Base-by-base conservation (phyloP, 2,888 invertebrate species). In the Steinernema carpocapsae region DNA sequence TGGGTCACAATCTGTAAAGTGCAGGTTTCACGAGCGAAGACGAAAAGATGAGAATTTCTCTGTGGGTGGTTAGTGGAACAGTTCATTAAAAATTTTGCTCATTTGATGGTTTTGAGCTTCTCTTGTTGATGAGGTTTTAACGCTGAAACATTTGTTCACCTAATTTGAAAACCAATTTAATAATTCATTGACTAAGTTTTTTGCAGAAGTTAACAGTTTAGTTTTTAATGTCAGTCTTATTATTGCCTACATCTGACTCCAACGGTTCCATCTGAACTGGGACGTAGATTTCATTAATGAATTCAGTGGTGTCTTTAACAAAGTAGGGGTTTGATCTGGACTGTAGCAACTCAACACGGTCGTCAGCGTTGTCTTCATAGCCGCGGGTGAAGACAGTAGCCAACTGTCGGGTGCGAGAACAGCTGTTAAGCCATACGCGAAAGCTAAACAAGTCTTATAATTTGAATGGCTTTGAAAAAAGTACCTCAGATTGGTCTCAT, bases 401-500 rank as follows among this genome's bases (percentile, higher is more conserved):
- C 3, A 64, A 64, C 32, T 64, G 32, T 17, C 29, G 32, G 37
- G 64, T 64, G 1, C 64, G 64, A n/a, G 17, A 17, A 64, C 32
- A 64, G 64, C 64, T 64, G 32, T 14, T 32, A 4, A 64, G 37
- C 64, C 64, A 64, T 4, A 64, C 32, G 32, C 64, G 64, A 17
- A 64, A 64, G 26, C 64, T 64, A 48, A 48, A 48, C 4, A 17
- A 17, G 3, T 10, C 10, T 48, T 48, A 12, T 3, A 14, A 14
- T 56, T 22, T 17, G 14, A 4, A 4, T 56, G 2, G 4, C 22
- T 7, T 7, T 56, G 56, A 6, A 19, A 48, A 2, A 19, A 14
- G 48, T 48, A 64, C 64, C 64, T 64, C 17, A 32, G 64, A 32
- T 64, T 64, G 17, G 32, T 64, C 26, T 64, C 64, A 32, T 64